A percentile compares a stretch with the other conserved stretches of the same genome.
phyloP scores from a whole-genome alignment of 2,113 vertebrate genomes.

The Phrynocephalus versicolor region DNA sequence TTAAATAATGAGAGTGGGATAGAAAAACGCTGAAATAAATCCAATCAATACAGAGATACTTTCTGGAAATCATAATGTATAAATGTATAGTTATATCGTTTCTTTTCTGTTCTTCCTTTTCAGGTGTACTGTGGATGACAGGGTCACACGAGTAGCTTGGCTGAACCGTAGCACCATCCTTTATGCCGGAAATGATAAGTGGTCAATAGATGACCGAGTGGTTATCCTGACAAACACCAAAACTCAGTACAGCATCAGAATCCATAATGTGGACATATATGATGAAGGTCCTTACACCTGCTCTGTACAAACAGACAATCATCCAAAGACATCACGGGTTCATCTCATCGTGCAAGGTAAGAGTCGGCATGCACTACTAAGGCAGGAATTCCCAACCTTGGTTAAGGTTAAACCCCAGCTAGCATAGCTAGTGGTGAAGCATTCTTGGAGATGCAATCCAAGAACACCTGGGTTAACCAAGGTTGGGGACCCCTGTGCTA shows the following conservation, averaged over 20 bases:
- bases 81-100: too few relatives aligned
- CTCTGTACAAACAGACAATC: constrained; percentile 95
- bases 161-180: constrained; percentile 97
- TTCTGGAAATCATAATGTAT: rapidly evolving
- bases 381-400: too few relatives aligned
- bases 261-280: constrained; percentile 89
- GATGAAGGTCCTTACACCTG: constrained; percentile 96
- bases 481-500: not conserved
- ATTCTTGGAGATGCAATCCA: too few relatives aligned
- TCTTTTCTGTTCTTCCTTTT: not conserved
- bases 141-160: constrained; percentile 95
- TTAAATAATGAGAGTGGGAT: not conserved
- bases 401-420: too few relatives aligned
- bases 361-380: rapidly evolving
- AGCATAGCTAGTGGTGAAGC: too few relatives aligned
- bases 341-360: constrained; percentile 97
- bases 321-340: constrained; percentile 91
- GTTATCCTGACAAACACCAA: constrained; percentile 90
- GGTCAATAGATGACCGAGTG: constrained; percentile 95
- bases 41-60: not conserved
- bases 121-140: constrained; percentile 94
- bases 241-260: constrained; percentile 98
- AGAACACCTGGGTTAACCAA: too few relatives aligned
- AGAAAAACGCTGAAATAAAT: not conserved
- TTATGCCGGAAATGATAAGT: constrained; percentile 94